These are phyloP conservation scores for Limnephilus auricula DNA, from an alignment of 2,888 invertebrate genomes.

Conservation along the genomic window DNA sequence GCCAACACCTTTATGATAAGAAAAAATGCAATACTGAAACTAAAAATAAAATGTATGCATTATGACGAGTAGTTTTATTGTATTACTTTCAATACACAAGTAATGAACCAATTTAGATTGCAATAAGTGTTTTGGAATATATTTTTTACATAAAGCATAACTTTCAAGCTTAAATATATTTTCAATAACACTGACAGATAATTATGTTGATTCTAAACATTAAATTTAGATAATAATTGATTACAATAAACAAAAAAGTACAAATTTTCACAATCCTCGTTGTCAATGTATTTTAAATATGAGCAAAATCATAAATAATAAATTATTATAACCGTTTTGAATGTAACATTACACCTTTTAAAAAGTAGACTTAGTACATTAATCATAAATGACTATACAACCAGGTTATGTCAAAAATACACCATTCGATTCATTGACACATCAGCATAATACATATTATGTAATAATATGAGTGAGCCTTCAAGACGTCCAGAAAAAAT, in stretches of 20 bases:
- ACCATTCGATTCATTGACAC: constrained; percentile 5
- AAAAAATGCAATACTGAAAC: neutral
- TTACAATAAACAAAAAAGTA: neutral
- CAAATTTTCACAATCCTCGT: neutral
- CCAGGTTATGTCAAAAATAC: constrained; percentile 32
- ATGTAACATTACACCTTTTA: neutral
- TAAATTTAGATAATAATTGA: neutral
- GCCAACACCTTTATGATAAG: neutral
- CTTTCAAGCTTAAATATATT: neutral
- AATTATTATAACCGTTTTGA: neutral
- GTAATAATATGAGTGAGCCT: constrained; percentile 20
- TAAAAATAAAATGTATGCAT: neutral
- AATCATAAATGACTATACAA: constrained; percentile 32
- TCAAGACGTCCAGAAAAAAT: constrained; percentile 9
- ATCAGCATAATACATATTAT: neutral
- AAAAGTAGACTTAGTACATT: neutral
- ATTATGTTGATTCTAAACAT: neutral
- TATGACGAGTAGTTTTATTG: neutral
- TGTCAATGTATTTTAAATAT: neutral
- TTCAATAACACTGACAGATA: neutral
- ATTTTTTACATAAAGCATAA: constrained; percentile 2
- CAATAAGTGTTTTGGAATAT: neutral
- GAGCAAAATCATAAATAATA: neutral
- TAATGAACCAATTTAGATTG: neutral
- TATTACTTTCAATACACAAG: neutral